Percentiles rank a stretch among this genome's conserved stretches.
Conservation (phyloP, 2,797 vertebrate genomes). For the Philypnodon macrostomus region DNA sequence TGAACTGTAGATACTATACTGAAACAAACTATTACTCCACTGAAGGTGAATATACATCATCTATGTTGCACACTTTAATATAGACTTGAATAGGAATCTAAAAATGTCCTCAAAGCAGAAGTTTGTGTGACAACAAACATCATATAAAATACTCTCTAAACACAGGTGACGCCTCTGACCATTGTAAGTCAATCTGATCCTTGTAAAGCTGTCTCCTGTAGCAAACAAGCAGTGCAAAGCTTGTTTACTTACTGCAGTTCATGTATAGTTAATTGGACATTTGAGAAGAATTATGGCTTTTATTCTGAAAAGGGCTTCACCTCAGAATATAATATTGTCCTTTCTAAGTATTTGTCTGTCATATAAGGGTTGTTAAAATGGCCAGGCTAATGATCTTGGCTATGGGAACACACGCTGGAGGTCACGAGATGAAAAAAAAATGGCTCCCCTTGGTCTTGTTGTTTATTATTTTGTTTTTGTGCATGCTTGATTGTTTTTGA, state of each 20-base stretch:
- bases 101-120: slow-evolving; percentile 51
- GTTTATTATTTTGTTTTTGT: slow-evolving; percentile 48
- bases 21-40: no score
- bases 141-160: slow-evolving; percentile 31
- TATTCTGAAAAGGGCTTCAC: no score
- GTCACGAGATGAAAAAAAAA: slow-evolving; percentile 4
- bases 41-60: no score
- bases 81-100: slow-evolving; percentile 43
- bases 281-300: slow-evolving; percentile 13
- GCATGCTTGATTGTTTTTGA: slow-evolving; percentile 25
- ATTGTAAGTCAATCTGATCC: slow-evolving; percentile 27
- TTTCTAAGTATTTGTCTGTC: slow-evolving; percentile 36
- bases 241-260: slow-evolving; percentile 16
- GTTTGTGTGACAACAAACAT: slow-evolving; percentile 48
- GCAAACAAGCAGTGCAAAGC: no score
- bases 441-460: slow-evolving; percentile 25
- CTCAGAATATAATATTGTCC: slow-evolving; percentile 14
- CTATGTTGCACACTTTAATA: no score
- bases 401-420: slow-evolving; percentile 25
- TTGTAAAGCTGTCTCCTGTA: slow-evolving; percentile 60
- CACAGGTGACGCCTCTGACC: slow-evolving; percentile 15
- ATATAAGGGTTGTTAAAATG: slow-evolving; percentile 1
- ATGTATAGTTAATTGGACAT: slow-evolving; percentile 14
- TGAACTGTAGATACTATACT: no score
- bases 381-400: slow-evolving; percentile 14